Conservation (phyloP, 30 jellyfish, hydroid and myxozoan genomes). For the Aurelia sp. region DNA sequence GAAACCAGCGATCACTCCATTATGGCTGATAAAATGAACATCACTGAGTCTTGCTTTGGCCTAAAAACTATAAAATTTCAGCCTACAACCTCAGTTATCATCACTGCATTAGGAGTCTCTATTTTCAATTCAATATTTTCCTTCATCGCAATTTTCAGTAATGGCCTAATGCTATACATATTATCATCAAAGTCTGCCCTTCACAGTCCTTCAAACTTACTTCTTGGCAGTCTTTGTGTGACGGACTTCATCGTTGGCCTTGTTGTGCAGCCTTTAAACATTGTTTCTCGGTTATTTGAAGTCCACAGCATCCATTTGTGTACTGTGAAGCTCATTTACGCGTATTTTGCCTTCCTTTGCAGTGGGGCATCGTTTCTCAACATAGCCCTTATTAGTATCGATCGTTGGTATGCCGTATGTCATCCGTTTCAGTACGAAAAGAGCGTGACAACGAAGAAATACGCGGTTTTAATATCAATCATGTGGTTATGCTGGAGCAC, state of each 20-base stretch:
- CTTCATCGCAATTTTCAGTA: constrained; percentile 37
- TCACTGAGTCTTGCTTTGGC: constrained; percentile 42
- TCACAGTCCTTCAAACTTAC: constrained; percentile 43
- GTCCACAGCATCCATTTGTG: constrained; percentile 31
- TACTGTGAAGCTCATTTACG: constrained; percentile 46
- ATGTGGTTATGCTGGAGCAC: constrained; percentile 41
- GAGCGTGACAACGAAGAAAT: constrained; percentile 16
- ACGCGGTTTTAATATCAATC: background rate
- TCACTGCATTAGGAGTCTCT: constrained; percentile 62
- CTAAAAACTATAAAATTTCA: constrained; percentile 20
- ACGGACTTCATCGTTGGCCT: constrained; percentile 61
- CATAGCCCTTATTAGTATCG: constrained; percentile 50
- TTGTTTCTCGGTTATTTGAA: constrained; percentile 44
- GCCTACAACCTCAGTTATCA: constrained; percentile 39
- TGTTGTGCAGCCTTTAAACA: constrained; percentile 42
- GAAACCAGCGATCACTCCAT: background rate
- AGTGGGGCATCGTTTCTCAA: constrained; percentile 66
- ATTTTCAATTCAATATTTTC: constrained; percentile 36
- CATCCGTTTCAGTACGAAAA: constrained; percentile 37
- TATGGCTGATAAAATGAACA: background rate
- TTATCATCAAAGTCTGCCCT: constrained; percentile 35
- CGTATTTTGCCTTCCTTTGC: constrained; percentile 62
- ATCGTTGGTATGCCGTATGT: constrained; percentile 52
- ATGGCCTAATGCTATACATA: constrained; percentile 31
- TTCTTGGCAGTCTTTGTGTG: constrained; percentile 43